phyloP scores from a whole-genome alignment of 2,113 vertebrate genomes.

The Prunella fulvescens region DNA sequence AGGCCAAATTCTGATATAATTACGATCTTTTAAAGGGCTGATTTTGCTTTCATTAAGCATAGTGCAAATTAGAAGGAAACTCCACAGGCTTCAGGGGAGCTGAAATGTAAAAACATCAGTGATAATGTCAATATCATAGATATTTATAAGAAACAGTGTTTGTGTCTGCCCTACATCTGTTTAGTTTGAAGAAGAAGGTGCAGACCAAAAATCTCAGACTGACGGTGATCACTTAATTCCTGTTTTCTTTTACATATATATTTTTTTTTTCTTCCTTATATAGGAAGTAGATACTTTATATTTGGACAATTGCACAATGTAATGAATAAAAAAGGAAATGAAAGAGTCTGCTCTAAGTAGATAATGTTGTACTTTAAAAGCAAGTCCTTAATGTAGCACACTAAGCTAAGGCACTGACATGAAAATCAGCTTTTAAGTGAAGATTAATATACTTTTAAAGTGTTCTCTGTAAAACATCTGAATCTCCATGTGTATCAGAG shows the following conservation, averaged over 20 bases:
- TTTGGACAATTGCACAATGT: not conserved
- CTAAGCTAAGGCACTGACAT: not conserved
- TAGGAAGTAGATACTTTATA: not conserved
- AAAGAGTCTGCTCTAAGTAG: not conserved
- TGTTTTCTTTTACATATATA: not conserved
- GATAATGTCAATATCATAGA: not conserved
- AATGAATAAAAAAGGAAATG: not conserved
- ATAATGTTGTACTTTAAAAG: not conserved
- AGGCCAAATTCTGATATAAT: not conserved
- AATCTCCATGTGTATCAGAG: not conserved
- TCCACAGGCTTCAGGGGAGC: not conserved
- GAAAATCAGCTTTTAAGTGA: not conserved
- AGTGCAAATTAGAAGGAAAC: not conserved
- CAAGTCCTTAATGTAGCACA: not conserved
- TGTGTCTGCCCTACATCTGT: not conserved
- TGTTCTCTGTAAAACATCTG: rapidly evolving
- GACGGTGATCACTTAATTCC: not conserved
- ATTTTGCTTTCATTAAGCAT: not conserved
- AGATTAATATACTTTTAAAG: not conserved
- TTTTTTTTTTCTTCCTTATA: not conserved
- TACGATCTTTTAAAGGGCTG: not conserved
- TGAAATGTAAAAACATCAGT: not conserved
- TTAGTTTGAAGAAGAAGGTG: not conserved
- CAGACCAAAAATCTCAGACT: not conserved
- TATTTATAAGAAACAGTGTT: not conserved